Conservation (phyloP, 1,140 invertebrate species). For the Magallana angulata region DNA sequence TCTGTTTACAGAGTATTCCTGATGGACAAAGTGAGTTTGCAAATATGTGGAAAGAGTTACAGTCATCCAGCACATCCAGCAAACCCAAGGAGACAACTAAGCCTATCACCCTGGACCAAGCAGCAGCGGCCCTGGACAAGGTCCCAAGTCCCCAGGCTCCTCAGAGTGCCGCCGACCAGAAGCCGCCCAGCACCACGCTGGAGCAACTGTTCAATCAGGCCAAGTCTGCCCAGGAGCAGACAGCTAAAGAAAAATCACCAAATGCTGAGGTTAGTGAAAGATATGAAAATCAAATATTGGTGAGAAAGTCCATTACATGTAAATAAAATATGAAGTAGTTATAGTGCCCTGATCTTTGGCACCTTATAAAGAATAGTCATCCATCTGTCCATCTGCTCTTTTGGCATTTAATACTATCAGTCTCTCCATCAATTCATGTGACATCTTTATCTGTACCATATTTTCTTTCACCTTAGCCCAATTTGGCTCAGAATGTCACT, state of each 20-base stretch:
- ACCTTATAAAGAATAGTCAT: too few species aligned
- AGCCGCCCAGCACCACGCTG: neutral
- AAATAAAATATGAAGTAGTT: too few species aligned
- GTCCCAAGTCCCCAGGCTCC: conserved; percentile 31
- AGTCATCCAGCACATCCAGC: conserved; percentile 43
- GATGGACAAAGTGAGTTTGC: conserved; percentile 63
- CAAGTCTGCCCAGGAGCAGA: conserved; percentile 1
- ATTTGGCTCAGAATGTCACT: too few species aligned
- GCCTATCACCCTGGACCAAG: conserved; percentile 55
- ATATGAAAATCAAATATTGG: neutral
- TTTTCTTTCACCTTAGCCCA: too few species aligned
- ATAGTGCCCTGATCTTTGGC: too few species aligned
- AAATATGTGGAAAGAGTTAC: conserved; percentile 71
- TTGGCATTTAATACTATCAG: too few species aligned
- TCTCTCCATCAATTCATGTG: too few species aligned
- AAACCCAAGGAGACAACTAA: neutral
- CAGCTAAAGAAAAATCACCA: conserved; percentile 36
- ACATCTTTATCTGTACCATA: too few species aligned
- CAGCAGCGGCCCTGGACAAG: conserved; percentile 60
- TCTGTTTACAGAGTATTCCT: conserved; percentile 41
- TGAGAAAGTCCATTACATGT: too few species aligned
- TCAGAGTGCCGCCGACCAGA: conserved; percentile 33
- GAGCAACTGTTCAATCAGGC: conserved; percentile 61
- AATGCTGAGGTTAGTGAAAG: neutral
- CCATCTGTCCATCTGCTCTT: too few species aligned